These are phyloP conservation scores for Polyodon spathula DNA, from an alignment of 2,113 vertebrate species.

Conservation along the genomic window DNA sequence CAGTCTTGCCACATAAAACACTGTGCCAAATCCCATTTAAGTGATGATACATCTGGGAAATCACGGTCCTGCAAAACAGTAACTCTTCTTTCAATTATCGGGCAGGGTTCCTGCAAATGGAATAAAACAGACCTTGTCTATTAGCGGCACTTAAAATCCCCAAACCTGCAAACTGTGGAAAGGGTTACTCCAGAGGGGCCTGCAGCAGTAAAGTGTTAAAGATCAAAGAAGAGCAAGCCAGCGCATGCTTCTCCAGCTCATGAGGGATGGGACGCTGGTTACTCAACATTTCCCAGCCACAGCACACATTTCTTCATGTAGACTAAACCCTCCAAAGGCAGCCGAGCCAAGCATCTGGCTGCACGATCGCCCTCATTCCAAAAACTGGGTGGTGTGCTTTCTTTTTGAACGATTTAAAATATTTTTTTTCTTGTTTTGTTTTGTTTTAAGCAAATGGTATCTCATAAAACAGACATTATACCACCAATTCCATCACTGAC, in stretches of 20 bases:
- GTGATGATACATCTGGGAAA: neutral
- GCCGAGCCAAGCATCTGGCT: neutral
- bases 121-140: neutral
- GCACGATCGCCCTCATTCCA: neutral
- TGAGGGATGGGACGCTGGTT: neutral
- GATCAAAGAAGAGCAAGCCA: neutral
- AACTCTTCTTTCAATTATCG: neutral
- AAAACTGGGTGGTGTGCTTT: constrained; percentile 1
- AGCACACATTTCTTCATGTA: neutral
- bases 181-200: neutral
- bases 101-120: neutral
- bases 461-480: neutral
- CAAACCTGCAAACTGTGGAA: neutral
- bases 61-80: neutral
- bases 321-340: constrained; percentile 2
- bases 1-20: constrained; percentile 6
- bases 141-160: neutral
- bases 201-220: neutral
- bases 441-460: neutral
- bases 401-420: neutral
- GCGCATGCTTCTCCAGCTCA: neutral
- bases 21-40: neutral
- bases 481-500: no score
- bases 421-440: neutral
- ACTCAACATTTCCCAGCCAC: neutral